Percentiles rank a stretch among this genome's conserved stretches.
Conservation (phyloP, 2,113 vertebrate genomes). For the Colossoma macropomum region DNA sequence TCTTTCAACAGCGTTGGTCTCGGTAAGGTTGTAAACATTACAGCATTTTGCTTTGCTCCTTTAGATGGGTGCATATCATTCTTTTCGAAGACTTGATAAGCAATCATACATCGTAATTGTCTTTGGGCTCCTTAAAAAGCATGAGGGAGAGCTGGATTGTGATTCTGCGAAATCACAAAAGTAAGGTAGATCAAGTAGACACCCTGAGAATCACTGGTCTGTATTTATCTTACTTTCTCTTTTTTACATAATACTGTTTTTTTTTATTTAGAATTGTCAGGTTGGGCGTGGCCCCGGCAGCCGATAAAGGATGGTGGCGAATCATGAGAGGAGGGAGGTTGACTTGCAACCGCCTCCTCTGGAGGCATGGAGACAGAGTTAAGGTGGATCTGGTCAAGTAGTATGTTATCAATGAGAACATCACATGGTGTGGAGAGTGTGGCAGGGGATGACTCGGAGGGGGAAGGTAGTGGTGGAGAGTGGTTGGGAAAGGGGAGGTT, state of each 20-base stretch:
- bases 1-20: slow-evolving; percentile 84
- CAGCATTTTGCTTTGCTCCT: slow-evolving; percentile 70
- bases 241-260: slow-evolving; percentile 51
- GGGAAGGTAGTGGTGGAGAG: slow-evolving; percentile 77
- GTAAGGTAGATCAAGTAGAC: slow-evolving; percentile 74
- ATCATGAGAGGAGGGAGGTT: slow-evolving; percentile 74
- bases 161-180: slow-evolving; percentile 67
- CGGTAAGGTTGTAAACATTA: slow-evolving; percentile 82
- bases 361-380: slow-evolving; percentile 81
- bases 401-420: slow-evolving; percentile 84
- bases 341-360: slow-evolving; percentile 77
- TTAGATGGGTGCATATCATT: slow-evolving; percentile 59
- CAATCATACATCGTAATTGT: slow-evolving; percentile 68
- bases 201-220: slow-evolving; percentile 81
- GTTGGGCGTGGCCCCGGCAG: slow-evolving; percentile 69
- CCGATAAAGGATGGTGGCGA: slow-evolving; percentile 73
- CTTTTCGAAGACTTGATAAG: slow-evolving; percentile 70
- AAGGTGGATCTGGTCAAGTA: slow-evolving; percentile 78
- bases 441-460: slow-evolving; percentile 77
- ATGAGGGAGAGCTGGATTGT: slow-evolving; percentile 69
- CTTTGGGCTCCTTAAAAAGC: slow-evolving; percentile 78
- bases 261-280: slow-evolving; percentile 66
- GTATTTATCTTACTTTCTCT: slow-evolving; percentile 59
- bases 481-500: slow-evolving; percentile 77
- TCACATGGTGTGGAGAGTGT: slow-evolving; percentile 82